Evolutionary conservation across 2,888 invertebrate species (phyloP).

Genomic region (Quadriops clusia): DNA sequence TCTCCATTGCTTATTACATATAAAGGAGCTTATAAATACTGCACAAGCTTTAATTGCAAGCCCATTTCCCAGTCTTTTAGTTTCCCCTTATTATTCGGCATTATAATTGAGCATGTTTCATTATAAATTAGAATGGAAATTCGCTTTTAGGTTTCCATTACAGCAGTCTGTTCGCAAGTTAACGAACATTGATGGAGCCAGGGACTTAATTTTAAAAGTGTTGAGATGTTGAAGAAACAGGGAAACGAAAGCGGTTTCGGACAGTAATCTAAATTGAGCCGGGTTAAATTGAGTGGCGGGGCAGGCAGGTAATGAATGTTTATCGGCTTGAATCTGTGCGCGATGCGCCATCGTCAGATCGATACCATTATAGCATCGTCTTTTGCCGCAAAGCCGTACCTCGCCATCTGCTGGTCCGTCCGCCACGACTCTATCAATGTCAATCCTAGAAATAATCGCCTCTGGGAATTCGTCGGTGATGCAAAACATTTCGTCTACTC

Average conservation of each 20-base stretch:
- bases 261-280: constrained; percentile 36
- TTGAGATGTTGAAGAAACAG: constrained; percentile 27
- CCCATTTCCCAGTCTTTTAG: no score
- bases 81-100: no score
- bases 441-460: constrained; percentile 26
- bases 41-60: no score
- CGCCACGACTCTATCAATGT: constrained; percentile 24
- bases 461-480: constrained; percentile 23
- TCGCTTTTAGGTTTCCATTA: no score
- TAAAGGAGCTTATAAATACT: no score
- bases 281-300: constrained; percentile 35
- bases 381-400: constrained; percentile 16
- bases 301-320: constrained; percentile 35
- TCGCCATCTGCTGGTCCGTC: constrained; percentile 18
- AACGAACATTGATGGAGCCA: constrained; percentile 24
- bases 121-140: no score
- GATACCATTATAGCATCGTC: constrained; percentile 22
- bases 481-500: no score
- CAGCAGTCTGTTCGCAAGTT: constrained; percentile 7
- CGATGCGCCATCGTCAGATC: constrained; percentile 22
- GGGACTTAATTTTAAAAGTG: constrained; percentile 32
- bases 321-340: constrained; percentile 34
- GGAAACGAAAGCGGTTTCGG: constrained; percentile 29
- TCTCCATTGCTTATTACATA: no score
- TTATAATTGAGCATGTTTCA: no score